These are phyloP conservation scores for Lasioglossum pauxillum DNA, from an alignment of 2,888 invertebrate species.

Conservation along the genomic window DNA sequence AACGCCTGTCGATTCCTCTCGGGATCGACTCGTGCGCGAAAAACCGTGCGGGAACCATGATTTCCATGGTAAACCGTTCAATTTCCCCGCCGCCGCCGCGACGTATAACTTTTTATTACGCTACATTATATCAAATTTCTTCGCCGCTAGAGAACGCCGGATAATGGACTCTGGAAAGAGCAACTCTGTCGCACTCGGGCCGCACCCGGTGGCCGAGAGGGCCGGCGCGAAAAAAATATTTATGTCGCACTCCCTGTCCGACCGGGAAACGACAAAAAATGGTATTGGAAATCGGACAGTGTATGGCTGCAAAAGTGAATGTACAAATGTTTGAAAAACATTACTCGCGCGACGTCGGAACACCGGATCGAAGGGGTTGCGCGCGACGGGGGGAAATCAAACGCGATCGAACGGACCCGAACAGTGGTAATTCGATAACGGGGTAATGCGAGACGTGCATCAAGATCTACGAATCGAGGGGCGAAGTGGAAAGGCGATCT, in stretches of 20 bases:
- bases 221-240: constrained; percentile 58
- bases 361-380: neutral
- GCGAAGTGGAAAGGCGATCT: constrained; percentile 8
- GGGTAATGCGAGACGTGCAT: neutral
- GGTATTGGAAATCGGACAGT: constrained; percentile 64
- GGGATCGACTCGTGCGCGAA: neutral
- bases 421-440: constrained; percentile 29
- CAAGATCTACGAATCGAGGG: constrained; percentile 11
- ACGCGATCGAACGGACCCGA: neutral
- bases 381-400: neutral
- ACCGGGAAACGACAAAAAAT: constrained; percentile 64
- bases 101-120: constrained; percentile 56
- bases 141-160: constrained; percentile 45
- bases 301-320: constrained; percentile 49
- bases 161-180: constrained; percentile 67
- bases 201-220: neutral
- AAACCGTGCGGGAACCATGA: constrained; percentile 9
- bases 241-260: constrained; percentile 49
- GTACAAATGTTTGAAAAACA: constrained; percentile 62
- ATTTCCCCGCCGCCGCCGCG: constrained; percentile 24
- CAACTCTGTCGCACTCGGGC: constrained; percentile 21
- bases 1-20: neutral
- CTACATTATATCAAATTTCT: constrained; percentile 68
- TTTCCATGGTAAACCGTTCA: constrained; percentile 46
- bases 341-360: constrained; percentile 15